Evolutionary conservation across 2,113 vertebrate species (phyloP), one percentile per base, ranked within the genome.

Genomic region (Paraplagusia blochii): DNA sequence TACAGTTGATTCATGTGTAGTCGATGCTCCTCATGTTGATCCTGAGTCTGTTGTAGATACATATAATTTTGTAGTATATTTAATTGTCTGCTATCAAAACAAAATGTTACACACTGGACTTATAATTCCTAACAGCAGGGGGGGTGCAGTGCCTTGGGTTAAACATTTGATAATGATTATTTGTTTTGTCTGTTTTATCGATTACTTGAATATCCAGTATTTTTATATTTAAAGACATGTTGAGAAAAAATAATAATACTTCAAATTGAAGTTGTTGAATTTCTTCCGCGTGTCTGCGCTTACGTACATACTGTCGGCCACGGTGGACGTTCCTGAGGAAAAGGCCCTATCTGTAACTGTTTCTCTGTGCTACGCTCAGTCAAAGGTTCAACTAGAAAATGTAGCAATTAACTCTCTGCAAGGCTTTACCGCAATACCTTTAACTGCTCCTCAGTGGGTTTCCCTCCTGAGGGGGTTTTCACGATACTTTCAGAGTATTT

Each of bases 401-500:
- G 50, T 82, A 69, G 69, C 71, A 29, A 74, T 59, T 69, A 69
- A 82, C 59, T 66, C 36, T 63, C 74, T 79, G 70, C 74, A 73
- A 76, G 58, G 63, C 64, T 68, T 63, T 86, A 85, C 6, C 88
- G 81, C 85, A 85, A 83, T 76, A 82, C 69, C 66, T 75, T 63
- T 63, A 81, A 72, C 52, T 73, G 58, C 58, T 69, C 48, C 57
- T 61, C 55, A 63, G 55, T 63, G 58, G 22, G 64, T 57, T 74
- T 79, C 70, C 64, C 69, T 29, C 69, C 83, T 74, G 69, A 77
- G 63, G 68, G 82, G 77, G 80, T 79, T 79, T 69, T 62, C 83
- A 44, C 44, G 4, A 92, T 93, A 92, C 92, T 91, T 89, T 92
- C 92, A 76, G 92, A 95, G 92, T 93, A 94, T 95, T 94, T 95